These are phyloP conservation scores for Epicampocera succincta DNA, from an alignment of 2,888 invertebrate species.

Conservation along the genomic window DNA sequence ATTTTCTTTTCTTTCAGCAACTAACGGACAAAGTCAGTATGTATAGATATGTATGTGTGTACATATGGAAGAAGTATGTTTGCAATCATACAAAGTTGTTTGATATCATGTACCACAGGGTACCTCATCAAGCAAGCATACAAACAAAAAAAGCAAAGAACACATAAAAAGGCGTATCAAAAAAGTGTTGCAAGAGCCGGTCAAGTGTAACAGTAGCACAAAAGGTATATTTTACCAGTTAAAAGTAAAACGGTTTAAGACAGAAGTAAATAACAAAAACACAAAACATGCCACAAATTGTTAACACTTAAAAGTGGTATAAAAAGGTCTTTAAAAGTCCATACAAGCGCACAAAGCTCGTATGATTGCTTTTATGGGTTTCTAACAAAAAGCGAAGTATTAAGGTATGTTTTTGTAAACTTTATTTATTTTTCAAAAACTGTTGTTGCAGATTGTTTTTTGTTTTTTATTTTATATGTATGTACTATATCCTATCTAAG, in stretches of 20 bases:
- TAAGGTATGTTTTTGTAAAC: conserved; percentile 33
- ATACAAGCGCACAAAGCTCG: conserved; percentile 22
- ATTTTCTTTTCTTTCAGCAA: no score
- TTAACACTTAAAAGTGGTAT: conserved; percentile 7
- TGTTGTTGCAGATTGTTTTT: conserved; percentile 25
- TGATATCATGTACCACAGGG: conserved; percentile 9
- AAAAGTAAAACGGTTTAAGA: background rate
- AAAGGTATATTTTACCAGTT: conserved; percentile 31
- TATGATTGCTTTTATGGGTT: conserved; percentile 17
- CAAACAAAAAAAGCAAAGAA: conserved; percentile 59
- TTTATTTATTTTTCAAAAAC: conserved; percentile 15
- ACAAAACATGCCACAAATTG: conserved; percentile 30
- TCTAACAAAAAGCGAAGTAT: background rate
- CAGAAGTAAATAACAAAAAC: background rate
- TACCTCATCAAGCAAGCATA: conserved; percentile 37
- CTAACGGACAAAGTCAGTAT: no score
- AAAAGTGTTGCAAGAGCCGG: conserved; percentile 60
- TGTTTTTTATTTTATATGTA: background rate
- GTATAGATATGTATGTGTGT: no score
- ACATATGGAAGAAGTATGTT: no score
- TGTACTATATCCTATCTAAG: conserved; percentile 15
- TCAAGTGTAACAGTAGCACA: conserved; percentile 60
- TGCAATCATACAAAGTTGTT: no score
- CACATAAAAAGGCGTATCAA: conserved; percentile 52
- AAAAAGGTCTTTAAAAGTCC: conserved; percentile 16